A percentile compares a stretch with the other conserved stretches of the same genome.
phyloP scores from a whole-genome alignment of 2,797 vertebrate species.

The Poecilia velifera region DNA sequence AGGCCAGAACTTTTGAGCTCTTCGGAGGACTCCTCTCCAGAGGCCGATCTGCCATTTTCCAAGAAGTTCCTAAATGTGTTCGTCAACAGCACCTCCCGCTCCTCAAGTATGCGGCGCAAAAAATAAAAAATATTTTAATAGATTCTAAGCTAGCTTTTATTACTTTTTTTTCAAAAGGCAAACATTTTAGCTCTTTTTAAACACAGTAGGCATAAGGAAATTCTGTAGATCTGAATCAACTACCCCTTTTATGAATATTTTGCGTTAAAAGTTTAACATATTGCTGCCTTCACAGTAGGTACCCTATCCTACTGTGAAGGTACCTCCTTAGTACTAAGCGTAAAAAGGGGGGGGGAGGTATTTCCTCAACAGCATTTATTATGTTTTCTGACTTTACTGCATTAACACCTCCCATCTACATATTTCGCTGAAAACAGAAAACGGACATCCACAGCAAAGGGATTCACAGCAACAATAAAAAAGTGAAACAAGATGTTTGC shows the following conservation, averaged over 20 bases:
- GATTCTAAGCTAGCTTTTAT: background rate
- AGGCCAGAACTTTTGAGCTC: slow-evolving; percentile 82
- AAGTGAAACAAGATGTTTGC: background rate
- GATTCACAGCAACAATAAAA: background rate
- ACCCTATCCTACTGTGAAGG: background rate
- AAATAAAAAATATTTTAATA: background rate
- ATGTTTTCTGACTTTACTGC: background rate
- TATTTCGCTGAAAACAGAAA: background rate
- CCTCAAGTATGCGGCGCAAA: slow-evolving; percentile 89
- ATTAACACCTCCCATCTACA: background rate
- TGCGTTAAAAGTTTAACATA: slow-evolving; percentile 25
- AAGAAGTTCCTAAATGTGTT: slow-evolving; percentile 99
- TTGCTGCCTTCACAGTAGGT: slow-evolving; percentile 23
- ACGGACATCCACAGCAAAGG: background rate
- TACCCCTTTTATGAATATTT: slow-evolving; percentile 16
- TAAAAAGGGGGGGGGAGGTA: background rate
- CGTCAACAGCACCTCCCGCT: slow-evolving; percentile 96
- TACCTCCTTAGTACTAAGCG: background rate
- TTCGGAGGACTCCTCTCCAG: slow-evolving; percentile 92
- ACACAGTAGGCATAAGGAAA: background rate
- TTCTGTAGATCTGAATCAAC: slow-evolving; percentile 8
- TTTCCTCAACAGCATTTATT: background rate
- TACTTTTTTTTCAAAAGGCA: background rate
- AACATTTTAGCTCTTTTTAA: background rate
- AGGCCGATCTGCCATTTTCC: slow-evolving; percentile 95